Percentiles rank a stretch among this genome's conserved stretches.
phyloP scores from a whole-genome alignment of 2,888 invertebrate species.

The Isotomurus palustris region DNA sequence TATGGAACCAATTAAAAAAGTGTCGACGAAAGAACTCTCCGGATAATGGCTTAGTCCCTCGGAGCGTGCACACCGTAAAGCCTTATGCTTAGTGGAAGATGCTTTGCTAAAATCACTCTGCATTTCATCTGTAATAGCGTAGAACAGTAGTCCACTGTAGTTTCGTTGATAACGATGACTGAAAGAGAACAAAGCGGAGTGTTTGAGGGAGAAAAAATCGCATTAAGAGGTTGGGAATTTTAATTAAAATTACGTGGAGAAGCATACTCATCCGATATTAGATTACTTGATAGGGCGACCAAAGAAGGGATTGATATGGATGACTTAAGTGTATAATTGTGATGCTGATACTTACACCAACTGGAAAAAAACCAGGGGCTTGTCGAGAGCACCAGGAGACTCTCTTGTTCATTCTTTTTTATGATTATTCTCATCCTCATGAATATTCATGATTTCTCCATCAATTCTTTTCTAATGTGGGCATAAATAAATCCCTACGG shows the following conservation, averaged over 20 bases:
- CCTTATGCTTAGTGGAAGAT: too few species aligned
- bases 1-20: too few species aligned
- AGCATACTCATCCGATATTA: conserved; percentile 45
- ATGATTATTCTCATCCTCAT: conserved; percentile 18
- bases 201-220: conserved; percentile 33
- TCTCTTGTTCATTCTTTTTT: conserved; percentile 22
- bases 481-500: background rate
- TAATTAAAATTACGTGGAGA: conserved; percentile 46
- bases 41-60: too few species aligned
- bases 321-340: conserved; percentile 18
- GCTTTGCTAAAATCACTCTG: too few species aligned
- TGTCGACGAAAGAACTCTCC: too few species aligned
- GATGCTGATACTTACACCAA: conserved; percentile 28
- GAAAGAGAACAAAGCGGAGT: conserved; percentile 15
- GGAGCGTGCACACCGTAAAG: too few species aligned
- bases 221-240: conserved; percentile 40
- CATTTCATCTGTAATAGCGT: too few species aligned
- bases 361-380: conserved; percentile 22
- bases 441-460: conserved; percentile 35
- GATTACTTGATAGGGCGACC: conserved; percentile 29
- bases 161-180: too few species aligned
- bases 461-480: background rate
- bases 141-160: too few species aligned
- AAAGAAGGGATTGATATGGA: background rate
- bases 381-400: too few species aligned